Evolutionary conservation across 64 coral and sea anemone species (phyloP).

Genomic region (Montipora cactus): DNA sequence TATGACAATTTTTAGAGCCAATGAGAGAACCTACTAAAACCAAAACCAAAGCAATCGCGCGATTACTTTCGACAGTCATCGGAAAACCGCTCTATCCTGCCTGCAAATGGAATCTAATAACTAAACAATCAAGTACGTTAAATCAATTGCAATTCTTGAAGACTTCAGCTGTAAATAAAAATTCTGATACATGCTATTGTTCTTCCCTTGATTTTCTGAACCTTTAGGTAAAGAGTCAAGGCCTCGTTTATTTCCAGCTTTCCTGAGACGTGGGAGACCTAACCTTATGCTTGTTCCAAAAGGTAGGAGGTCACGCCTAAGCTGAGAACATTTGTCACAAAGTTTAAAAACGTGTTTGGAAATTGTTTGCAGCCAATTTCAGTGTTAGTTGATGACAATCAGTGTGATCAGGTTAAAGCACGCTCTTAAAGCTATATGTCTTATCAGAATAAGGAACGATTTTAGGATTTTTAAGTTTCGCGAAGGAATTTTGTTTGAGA

Average conservation of each 20-base stretch:
- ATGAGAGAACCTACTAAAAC: no score
- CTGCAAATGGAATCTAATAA: no score
- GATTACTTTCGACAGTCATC: no score
- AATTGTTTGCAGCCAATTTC: not conserved
- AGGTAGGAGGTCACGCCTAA: slow-evolving; percentile 34
- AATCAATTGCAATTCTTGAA: no score
- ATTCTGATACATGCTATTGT: no score
- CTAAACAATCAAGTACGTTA: no score
- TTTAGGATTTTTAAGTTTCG: not conserved
- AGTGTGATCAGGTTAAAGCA: not conserved
- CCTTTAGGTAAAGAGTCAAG: slow-evolving; percentile 42
- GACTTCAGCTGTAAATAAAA: no score
- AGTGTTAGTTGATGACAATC: no score
- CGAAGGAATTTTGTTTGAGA: not conserved
- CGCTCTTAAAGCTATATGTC: not conserved
- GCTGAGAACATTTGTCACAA: not conserved
- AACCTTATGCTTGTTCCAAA: slow-evolving; percentile 88
- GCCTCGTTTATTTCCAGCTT: slow-evolving; percentile 62
- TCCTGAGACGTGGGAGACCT: slow-evolving; percentile 73
- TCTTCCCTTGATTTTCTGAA: not conserved
- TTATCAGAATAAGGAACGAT: not conserved
- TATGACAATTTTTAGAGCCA: no score
- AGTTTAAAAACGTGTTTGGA: not conserved
- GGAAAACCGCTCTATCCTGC: no score
- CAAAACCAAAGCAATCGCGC: no score